Evolutionary conservation across 2,888 invertebrate genomes (phyloP).

Genomic region (Caenorhabditis sp.): DNA sequence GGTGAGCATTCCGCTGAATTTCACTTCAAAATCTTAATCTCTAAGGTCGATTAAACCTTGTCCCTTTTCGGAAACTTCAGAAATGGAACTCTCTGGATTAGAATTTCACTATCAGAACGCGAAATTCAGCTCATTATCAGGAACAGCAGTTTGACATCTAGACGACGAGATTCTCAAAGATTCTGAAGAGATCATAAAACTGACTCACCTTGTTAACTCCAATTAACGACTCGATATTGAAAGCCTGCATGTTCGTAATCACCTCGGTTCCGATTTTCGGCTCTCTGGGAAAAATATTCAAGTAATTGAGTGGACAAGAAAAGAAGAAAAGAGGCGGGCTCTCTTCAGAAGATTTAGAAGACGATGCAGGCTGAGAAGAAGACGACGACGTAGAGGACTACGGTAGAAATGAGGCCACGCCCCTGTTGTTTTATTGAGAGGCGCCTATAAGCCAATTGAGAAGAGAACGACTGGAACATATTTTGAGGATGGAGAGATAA

Average conservation of each 20-base stretch:
- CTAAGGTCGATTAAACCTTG: too few species aligned
- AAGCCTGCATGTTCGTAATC: constrained; percentile 51
- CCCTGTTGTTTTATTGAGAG: constrained; percentile 17
- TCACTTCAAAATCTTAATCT: too few species aligned
- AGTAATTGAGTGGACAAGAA: constrained; percentile 16
- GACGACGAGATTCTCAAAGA: not conserved
- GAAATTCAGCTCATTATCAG: too few species aligned
- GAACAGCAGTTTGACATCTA: too few species aligned
- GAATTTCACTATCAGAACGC: too few species aligned
- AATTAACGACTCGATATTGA: constrained; percentile 71
- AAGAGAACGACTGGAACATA: constrained; percentile 20
- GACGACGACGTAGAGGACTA: constrained; percentile 29
- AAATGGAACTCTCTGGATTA: too few species aligned
- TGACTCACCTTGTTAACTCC: constrained; percentile 64
- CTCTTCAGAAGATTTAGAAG: constrained; percentile 15
- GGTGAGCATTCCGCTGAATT: too few species aligned
- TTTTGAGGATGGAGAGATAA: not conserved
- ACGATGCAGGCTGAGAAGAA: not conserved
- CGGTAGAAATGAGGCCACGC: constrained; percentile 40
- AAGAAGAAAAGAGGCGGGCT: constrained; percentile 4
- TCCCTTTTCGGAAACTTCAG: too few species aligned
- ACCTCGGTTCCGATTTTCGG: not conserved
- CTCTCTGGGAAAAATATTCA: constrained; percentile 3
- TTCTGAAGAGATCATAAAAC: not conserved
- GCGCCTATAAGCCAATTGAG: constrained; percentile 33